A percentile compares a stretch with the other conserved stretches of the same genome.
Evolutionary conservation across 2,797 vertebrate species (phyloP).

Genomic region (Carcharodon carcharias): DNA sequence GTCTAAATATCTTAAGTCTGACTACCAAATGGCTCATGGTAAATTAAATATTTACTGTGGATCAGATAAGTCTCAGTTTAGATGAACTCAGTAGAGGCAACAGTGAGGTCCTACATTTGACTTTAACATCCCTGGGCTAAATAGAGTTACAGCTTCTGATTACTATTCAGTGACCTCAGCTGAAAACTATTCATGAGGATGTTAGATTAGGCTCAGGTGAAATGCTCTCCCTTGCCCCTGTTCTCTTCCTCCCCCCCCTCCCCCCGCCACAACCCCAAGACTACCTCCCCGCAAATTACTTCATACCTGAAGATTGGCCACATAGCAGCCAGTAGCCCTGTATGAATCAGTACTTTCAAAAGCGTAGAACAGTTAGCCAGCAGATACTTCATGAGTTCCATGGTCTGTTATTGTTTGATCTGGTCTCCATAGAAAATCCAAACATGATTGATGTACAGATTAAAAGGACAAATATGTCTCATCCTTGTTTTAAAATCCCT

Average conservation of each 20-base stretch:
- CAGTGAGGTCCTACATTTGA: not conserved
- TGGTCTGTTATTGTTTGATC: not conserved
- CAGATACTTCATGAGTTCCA: not conserved
- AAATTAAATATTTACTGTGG: no score
- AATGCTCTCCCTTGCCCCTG: not conserved
- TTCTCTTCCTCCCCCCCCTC: no score
- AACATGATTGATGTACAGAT: not conserved
- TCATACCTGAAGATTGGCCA: not conserved
- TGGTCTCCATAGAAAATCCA: not conserved
- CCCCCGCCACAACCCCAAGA: no score
- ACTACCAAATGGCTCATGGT: no score
- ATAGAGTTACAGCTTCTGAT: not conserved
- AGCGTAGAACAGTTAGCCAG: not conserved
- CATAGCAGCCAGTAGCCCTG: not conserved
- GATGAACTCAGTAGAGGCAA: not conserved
- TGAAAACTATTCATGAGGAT: not conserved
- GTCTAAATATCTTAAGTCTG: no score
- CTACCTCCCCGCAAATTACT: not conserved
- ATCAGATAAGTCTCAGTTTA: no score
- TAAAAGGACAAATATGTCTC: no score
- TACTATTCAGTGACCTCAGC: not conserved
- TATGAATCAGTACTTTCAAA: not conserved
- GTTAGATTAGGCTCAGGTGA: not conserved
- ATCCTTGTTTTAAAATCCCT: no score
- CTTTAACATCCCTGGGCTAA: no score